Evolutionary conservation across 2,113 vertebrate species (phyloP).

Genomic region (Strix uralensis): DNA sequence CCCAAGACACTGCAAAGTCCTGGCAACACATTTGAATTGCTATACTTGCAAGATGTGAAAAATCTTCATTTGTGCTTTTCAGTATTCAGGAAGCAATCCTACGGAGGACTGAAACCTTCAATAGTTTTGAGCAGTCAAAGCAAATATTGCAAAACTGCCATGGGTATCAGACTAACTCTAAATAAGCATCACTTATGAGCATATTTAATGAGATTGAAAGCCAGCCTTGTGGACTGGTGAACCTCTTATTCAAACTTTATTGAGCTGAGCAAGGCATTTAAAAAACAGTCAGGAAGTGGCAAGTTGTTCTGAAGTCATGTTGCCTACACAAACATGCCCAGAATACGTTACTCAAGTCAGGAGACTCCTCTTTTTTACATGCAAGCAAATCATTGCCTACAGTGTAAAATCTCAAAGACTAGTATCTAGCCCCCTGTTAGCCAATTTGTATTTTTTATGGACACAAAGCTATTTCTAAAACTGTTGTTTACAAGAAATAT

Average conservation of each 20-base stretch:
- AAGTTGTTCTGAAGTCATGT: not conserved
- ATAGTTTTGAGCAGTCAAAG: not conserved
- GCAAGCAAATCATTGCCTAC: not conserved
- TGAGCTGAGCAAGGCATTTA: rapidly evolving
- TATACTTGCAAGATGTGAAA: rapidly evolving
- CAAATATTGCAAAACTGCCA: rapidly evolving
- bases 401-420: not conserved
- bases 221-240: not conserved
- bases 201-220: not conserved
- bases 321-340: not conserved
- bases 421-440: not conserved
- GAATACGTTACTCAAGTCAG: not conserved
- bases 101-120: not conserved
- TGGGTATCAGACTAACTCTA: not conserved
- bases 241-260: not conserved
- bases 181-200: not conserved
- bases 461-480: not conserved
- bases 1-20: rapidly evolving
- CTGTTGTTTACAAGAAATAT: not conserved
- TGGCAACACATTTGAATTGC: not conserved
- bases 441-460: not conserved
- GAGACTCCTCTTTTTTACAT: not conserved
- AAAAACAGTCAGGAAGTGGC: not conserved
- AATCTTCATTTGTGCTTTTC: not conserved
- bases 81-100: not conserved